phyloP scores from a whole-genome alignment of 1,140 invertebrate genomes.

The Probaryconus sp. region DNA sequence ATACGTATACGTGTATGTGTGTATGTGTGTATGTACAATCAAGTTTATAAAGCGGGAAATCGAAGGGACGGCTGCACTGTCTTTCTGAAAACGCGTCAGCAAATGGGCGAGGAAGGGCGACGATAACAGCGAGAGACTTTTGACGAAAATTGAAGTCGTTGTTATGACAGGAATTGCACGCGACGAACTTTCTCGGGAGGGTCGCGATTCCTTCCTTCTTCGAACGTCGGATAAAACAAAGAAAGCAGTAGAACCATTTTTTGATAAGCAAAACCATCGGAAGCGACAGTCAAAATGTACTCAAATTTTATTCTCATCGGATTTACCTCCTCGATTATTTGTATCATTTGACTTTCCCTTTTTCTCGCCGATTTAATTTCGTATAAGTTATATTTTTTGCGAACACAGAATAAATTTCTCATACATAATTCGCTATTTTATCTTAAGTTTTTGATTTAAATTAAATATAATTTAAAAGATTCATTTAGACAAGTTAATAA shows the following conservation, averaged over 20 bases:
- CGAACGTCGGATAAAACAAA: slow-evolving; percentile 23
- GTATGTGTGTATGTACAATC: slow-evolving; percentile 68
- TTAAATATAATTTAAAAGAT: no score
- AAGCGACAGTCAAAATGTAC: not conserved
- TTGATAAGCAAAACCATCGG: slow-evolving; percentile 6
- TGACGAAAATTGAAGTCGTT: slow-evolving; percentile 78
- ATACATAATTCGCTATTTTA: no score
- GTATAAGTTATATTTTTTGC: no score
- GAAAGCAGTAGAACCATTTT: slow-evolving; percentile 9
- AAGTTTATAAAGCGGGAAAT: slow-evolving; percentile 79
- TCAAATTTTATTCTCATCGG: slow-evolving; percentile 3
- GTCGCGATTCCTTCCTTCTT: not conserved
- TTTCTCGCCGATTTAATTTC: no score
- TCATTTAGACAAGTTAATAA: no score
- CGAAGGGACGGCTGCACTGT: slow-evolving; percentile 65
- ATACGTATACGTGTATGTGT: not conserved
- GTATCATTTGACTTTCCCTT: no score
- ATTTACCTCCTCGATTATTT: no score
- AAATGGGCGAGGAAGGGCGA: slow-evolving; percentile 43
- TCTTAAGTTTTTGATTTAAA: no score
- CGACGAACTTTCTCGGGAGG: slow-evolving; percentile 72
- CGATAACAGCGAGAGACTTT: slow-evolving; percentile 74
- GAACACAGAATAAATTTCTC: no score
- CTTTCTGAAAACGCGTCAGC: slow-evolving; percentile 12
- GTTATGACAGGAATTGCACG: slow-evolving; percentile 76